Percentiles rank a stretch among this genome's conserved stretches.
Evolutionary conservation across 2,797 vertebrate species (phyloP).

Genomic region (Parauchenoglanis punctatus): DNA sequence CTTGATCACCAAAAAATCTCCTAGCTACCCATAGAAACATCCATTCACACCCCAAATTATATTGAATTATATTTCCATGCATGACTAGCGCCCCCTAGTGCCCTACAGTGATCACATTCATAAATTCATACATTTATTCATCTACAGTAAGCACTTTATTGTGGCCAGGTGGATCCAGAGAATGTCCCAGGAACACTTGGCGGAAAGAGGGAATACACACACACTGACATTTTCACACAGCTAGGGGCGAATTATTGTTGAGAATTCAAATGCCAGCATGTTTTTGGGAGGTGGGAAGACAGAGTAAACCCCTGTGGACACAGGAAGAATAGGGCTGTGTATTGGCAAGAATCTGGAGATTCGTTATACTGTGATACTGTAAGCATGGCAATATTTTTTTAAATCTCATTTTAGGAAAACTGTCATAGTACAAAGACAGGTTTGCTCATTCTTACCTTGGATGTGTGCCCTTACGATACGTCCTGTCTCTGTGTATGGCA

Average conservation of each 20-base stretch:
- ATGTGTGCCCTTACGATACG: too few species aligned
- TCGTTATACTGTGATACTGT: too few species aligned
- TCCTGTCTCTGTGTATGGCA: too few species aligned
- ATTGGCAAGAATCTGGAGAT: too few species aligned
- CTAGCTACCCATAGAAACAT: not conserved
- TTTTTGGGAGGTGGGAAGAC: not conserved
- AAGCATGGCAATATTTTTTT: too few species aligned
- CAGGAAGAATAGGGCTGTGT: too few species aligned
- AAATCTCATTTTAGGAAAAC: too few species aligned
- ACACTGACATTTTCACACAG: not conserved
- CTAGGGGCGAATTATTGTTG: not conserved
- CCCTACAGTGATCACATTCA: not conserved
- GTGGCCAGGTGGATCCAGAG: not conserved
- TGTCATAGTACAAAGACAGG: too few species aligned
- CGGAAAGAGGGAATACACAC: not conserved
- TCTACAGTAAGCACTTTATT: not conserved
- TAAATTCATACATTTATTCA: not conserved
- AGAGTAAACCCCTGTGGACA: not conserved
- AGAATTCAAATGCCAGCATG: not conserved
- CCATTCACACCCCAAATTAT: not conserved
- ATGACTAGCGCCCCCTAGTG: not conserved
- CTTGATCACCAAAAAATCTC: not conserved
- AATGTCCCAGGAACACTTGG: not conserved
- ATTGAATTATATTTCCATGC: not conserved
- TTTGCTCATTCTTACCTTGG: too few species aligned